A percentile compares a stretch with the other conserved stretches of the same genome.
phyloP scores from a whole-genome alignment of 2,888 invertebrate species.

The Ennomos fuscantarius region DNA sequence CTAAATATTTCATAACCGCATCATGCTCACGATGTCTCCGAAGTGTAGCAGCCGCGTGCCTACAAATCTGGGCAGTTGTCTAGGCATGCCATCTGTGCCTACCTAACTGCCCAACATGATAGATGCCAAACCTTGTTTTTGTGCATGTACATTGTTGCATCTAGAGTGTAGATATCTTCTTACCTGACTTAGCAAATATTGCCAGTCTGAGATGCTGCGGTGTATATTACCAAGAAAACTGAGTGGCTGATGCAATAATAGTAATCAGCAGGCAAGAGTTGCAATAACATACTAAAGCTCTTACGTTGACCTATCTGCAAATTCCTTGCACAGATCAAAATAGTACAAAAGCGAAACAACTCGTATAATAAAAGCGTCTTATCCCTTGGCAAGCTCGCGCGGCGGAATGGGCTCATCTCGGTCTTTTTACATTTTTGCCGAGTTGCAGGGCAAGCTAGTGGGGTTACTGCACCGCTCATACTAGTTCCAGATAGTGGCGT shows the following conservation, averaged over 20 bases:
- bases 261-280: constrained; percentile 1
- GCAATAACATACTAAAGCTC: background rate
- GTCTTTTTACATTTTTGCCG: constrained; percentile 25
- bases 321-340: constrained; percentile 10
- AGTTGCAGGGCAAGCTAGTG: constrained; percentile 9
- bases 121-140: no score
- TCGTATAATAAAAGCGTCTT: constrained; percentile 13
- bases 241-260: constrained; percentile 9
- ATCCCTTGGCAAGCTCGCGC: constrained; percentile 6
- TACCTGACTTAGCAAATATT: no score
- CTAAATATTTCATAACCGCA: background rate
- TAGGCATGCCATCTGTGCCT: background rate
- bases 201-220: no score
- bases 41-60: background rate
- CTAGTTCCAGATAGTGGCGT: constrained; percentile 12
- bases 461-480: constrained; percentile 1
- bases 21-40: background rate
- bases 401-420: constrained; percentile 8
- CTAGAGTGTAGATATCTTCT: no score
- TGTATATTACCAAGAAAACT: background rate
- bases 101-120: constrained; percentile 2
- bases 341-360: constrained; percentile 3
- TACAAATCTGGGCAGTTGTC: background rate
- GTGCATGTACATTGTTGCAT: no score
- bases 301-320: constrained; percentile 3